These are phyloP conservation scores for Drosophila lowei DNA, from an alignment of 1,140 invertebrate genomes.

Conservation along the genomic window DNA sequence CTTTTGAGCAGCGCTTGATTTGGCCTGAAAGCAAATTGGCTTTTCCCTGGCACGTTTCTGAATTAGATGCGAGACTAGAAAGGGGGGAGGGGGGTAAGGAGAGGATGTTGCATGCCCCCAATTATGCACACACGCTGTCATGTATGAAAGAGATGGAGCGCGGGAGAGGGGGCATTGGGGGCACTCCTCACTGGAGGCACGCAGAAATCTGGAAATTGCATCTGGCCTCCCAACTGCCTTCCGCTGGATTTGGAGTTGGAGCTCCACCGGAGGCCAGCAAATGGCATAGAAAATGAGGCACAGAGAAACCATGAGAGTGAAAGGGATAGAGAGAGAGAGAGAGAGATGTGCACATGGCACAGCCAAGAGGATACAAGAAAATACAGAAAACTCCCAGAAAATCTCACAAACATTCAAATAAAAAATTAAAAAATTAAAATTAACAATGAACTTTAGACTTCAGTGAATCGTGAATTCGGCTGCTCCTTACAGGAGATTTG, in stretches of 20 bases:
- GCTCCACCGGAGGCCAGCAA: slow-evolving; percentile 12
- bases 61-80: slow-evolving; percentile 31
- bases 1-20: slow-evolving; percentile 26
- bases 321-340: not conserved
- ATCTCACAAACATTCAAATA: no score
- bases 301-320: not conserved
- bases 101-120: slow-evolving; percentile 33
- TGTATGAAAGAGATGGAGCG: slow-evolving; percentile 16
- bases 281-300: slow-evolving; percentile 52
- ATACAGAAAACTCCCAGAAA: no score
- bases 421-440: no score
- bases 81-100: not conserved
- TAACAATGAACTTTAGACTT: no score
- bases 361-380: no score
- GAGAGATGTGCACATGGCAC: no score
- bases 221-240: slow-evolving; percentile 8
- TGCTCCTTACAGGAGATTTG: no score
- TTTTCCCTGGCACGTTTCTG: slow-evolving; percentile 43
- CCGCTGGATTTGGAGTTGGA: not conserved
- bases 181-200: not conserved
- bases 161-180: not conserved
- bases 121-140: slow-evolving; percentile 58
- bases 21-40: slow-evolving; percentile 53
- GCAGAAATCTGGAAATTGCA: slow-evolving; percentile 50
- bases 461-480: no score